phyloP scores from a whole-genome alignment of 1,140 invertebrate genomes.

The Rhopalosiphum padi region DNA sequence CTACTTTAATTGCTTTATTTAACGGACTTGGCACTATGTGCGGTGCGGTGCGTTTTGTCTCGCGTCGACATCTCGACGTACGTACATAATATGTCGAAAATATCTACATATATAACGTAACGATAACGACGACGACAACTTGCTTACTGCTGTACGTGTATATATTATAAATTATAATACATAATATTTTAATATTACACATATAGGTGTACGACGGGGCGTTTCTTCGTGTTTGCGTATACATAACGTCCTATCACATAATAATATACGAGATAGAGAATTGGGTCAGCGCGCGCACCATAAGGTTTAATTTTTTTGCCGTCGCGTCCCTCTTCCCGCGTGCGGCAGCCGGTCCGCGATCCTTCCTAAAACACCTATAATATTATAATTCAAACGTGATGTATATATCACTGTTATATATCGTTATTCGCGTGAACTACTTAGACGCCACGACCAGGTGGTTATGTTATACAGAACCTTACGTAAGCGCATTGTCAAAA shows the following conservation, averaged over 20 bases:
- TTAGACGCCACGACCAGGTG: conserved; percentile 18
- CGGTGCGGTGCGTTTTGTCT: neutral
- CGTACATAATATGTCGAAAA: neutral
- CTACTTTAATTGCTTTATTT: neutral
- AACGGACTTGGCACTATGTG: neutral
- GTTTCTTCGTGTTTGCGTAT: conserved; percentile 22
- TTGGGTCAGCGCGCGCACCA: conserved; percentile 10
- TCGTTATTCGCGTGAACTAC: conserved; percentile 26
- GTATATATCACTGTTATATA: neutral
- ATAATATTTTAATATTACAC: neutral
- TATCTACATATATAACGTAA: neutral
- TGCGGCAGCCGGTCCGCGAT: neutral
- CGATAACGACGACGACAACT: neutral
- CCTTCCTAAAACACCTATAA: neutral
- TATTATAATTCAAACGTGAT: neutral
- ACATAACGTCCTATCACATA: conserved; percentile 1
- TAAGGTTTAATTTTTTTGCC: neutral
- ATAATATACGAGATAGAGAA: neutral
- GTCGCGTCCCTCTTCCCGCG: neutral
- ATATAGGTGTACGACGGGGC: neutral
- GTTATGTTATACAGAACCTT: neutral
- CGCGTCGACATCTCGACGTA: neutral
- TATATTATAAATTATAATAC: neutral
- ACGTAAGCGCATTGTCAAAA: neutral
- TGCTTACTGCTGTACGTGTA: neutral